Base-by-base conservation (phyloP, 1,140 invertebrate genomes). In the Trichonephila clavata region DNA sequence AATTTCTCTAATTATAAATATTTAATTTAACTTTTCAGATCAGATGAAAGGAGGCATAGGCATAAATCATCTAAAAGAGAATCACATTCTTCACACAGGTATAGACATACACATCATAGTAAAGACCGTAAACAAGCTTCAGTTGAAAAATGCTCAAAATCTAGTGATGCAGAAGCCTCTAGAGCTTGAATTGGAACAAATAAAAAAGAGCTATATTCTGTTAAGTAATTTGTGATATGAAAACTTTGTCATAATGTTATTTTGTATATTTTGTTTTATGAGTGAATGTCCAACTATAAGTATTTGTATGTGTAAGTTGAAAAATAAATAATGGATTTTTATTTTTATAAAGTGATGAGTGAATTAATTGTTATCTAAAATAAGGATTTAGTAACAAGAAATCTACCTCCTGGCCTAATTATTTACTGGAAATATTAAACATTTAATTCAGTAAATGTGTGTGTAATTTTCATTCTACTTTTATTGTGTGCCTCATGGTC, bases 221-320 rank as follows among this genome's bases (percentile, higher is more conserved):
- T 2, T 65, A n/a, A 65, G 10, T 7, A 10, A 65, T n/a, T 39
- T 81, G 80, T 81, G 43, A 81, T 81, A 65, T n/a, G n/a, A 63
- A 63, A 16, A 63, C 63, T 20, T 21, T 20, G n/a, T 50, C 7
- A 16, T 86, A 86, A 20, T n/a, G n/a, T 39, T 39, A 39, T 24
- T 86, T 86, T 86, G 84, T 86, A 86, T 24, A 86, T 86, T 86
- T 86, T 86, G 84, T 86, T 39, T 86, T 63, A 86, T 4, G 4
- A 39, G 4, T 39, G 32, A 39, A 39, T 39, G 32, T 39, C 32
- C 32, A 43, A 57, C 32, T 39, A 39, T 39, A 39, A 39, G 2
- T 39, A 39, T 39, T 39, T 39, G 32, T 39, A 39, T 39, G 32
- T 39, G 32, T 39, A 39, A 39, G 32, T 39, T 39, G 32, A 39